Evolutionary conservation across 1,140 invertebrate genomes (phyloP), one percentile per base, ranked within the genome.

Genomic region (Idris sp.): DNA sequence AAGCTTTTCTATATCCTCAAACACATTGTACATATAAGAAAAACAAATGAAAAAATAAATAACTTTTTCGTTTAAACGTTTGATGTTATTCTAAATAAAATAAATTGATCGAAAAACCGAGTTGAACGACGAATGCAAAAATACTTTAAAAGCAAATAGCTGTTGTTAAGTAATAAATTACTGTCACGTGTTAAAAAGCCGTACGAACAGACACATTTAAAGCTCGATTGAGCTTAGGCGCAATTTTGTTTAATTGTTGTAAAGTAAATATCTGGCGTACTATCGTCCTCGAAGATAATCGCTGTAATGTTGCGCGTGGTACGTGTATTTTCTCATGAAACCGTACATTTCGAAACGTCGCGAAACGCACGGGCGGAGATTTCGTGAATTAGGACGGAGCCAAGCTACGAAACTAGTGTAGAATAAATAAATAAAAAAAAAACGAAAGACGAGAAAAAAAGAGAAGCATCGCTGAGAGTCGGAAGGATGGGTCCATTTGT

Each of bases 401-500:
- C n/a, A n/a, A n/a, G n/a, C n/a, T n/a, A n/a, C 61, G 46, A 41
- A 76, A 46, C 26, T 33, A 53, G 35, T 18, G 25, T 4, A 53
- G 44, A 58, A 64, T 58, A 59, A 30, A 48, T 22, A 25, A 25
- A 25, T 25, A 25, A 25, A 41, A 68, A 41, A 41, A 49, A 58
- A 33, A 36, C 10, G 13, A 8, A 25, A 25, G 3, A 25, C 22
- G 30, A 33, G n/a, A 10, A 33, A 33, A 33, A 33, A 33, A 11
- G 8, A 10, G n/a, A 11, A 4, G 10, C 13, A 4, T 10, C 30
- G 30, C 30, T n/a, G n/a, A n/a, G n/a, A n/a, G n/a, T n/a, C n/a
- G n/a, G n/a, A n/a, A n/a, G n/a, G n/a, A 11, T 11, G 48, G 56
- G 54, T 72, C 64, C 69, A 71, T 79, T 79, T 73, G 77, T 72